Conservation (phyloP, 2,888 invertebrate genomes). For the Petrolisthes manimaculis region DNA sequence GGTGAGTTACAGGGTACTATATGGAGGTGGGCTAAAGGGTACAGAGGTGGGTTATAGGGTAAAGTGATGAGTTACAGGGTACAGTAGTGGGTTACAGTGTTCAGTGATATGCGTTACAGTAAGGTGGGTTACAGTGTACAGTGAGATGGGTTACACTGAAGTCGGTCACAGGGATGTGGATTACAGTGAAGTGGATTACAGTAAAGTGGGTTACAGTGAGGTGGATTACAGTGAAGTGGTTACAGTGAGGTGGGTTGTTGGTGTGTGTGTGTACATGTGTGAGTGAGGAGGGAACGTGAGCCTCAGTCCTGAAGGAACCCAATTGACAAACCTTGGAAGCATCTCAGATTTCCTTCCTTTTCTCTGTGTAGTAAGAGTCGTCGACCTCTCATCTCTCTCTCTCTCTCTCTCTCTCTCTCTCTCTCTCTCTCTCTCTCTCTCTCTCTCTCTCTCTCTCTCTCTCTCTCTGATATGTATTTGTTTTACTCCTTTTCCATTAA, state of each 20-base stretch:
- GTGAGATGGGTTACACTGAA: neutral
- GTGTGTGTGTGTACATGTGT: too few species aligned
- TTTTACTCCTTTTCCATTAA: too few species aligned
- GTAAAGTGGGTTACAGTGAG: neutral
- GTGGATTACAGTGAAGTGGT: neutral
- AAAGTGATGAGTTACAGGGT: neutral
- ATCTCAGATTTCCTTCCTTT: too few species aligned
- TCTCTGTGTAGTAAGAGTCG: too few species aligned
- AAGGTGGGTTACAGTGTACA: neutral
- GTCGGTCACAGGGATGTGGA: neutral
- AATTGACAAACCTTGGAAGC: too few species aligned
- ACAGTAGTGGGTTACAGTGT: neutral
- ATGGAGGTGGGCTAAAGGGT: neutral
- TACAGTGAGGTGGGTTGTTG: neutral
- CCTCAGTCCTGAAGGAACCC: too few species aligned
- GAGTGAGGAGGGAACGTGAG: too few species aligned
- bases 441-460: too few species aligned
- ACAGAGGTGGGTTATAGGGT: neutral
- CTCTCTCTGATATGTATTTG: too few species aligned
- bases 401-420: too few species aligned
- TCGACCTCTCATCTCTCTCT: too few species aligned
- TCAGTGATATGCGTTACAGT: neutral
- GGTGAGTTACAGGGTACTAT: neutral
- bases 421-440: too few species aligned
- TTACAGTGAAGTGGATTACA: neutral